Evolutionary conservation across 2,113 vertebrate genomes (phyloP).

Genomic region (Cololabis saira): DNA sequence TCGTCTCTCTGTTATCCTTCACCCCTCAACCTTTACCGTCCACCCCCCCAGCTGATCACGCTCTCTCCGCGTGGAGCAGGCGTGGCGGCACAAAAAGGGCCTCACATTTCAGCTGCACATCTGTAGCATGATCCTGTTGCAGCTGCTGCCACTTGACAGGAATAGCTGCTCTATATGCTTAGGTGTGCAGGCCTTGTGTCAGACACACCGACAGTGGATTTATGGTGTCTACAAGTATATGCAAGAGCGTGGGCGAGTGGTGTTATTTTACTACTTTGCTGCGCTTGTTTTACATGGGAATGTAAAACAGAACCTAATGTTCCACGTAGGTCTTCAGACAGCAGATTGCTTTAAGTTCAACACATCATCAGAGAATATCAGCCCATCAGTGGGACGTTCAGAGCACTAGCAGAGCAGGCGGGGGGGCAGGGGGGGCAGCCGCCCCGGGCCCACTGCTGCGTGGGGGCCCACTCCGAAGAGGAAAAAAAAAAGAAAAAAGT

Average conservation of each 20-base stretch:
- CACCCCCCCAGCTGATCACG: constrained; percentile 1
- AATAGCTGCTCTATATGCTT: constrained; percentile 11
- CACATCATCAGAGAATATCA: no score
- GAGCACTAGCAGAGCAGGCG: no score
- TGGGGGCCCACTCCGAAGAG: no score
- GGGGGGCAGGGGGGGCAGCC: no score
- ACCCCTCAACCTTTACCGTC: neutral
- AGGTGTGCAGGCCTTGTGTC: neutral
- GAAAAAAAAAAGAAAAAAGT: no score
- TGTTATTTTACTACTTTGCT: neutral
- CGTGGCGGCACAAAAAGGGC: neutral
- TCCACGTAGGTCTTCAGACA: no score
- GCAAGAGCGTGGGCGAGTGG: neutral
- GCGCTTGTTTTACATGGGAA: no score
- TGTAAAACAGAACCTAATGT: no score
- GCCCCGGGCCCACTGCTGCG: no score
- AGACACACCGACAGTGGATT: neutral
- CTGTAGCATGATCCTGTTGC: neutral
- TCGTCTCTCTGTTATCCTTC: neutral
- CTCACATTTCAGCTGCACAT: constrained; percentile 24
- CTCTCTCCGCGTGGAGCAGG: neutral
- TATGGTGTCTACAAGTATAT: neutral
- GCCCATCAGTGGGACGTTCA: no score
- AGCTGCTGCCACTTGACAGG: neutral
- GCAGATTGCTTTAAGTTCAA: no score